Conservation (phyloP, 2,888 invertebrate species). For the Hedya salicella region DNA sequence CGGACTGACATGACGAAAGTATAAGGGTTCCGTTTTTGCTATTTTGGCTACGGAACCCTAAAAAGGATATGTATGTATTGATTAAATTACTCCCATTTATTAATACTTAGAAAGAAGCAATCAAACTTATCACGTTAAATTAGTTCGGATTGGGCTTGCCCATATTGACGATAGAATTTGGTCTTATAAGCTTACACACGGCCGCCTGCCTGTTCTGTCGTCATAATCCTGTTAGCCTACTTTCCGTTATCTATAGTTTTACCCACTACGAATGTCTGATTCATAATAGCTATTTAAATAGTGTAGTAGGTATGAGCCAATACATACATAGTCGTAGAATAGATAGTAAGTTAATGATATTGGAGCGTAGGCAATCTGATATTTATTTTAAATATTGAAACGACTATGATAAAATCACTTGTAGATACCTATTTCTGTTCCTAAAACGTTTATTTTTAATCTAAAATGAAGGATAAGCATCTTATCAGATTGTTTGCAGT, state of each 20-base stretch:
- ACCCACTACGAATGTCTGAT: conserved; percentile 45
- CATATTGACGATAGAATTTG: background rate
- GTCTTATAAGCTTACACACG: conserved; percentile 48
- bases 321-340: conserved; percentile 11
- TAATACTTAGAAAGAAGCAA: too few relatives aligned
- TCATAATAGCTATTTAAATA: conserved; percentile 27
- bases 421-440: background rate
- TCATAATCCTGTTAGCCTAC: conserved; percentile 74
- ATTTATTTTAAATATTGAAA: background rate
- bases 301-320: conserved; percentile 4
- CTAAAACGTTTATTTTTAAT: background rate
- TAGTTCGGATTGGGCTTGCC: background rate
- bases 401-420: background rate
- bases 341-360: background rate
- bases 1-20: too few relatives aligned
- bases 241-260: conserved; percentile 65
- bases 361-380: background rate
- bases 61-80: too few relatives aligned
- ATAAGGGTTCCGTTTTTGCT: too few relatives aligned
- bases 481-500: background rate
- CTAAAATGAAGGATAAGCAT: background rate
- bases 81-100: too few relatives aligned
- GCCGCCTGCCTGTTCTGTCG: conserved; percentile 52
- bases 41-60: too few relatives aligned
- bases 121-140: background rate